These are phyloP conservation scores for Megalonaias nervosa DNA, from an alignment of 1,140 invertebrate species.

Conservation along the genomic window DNA sequence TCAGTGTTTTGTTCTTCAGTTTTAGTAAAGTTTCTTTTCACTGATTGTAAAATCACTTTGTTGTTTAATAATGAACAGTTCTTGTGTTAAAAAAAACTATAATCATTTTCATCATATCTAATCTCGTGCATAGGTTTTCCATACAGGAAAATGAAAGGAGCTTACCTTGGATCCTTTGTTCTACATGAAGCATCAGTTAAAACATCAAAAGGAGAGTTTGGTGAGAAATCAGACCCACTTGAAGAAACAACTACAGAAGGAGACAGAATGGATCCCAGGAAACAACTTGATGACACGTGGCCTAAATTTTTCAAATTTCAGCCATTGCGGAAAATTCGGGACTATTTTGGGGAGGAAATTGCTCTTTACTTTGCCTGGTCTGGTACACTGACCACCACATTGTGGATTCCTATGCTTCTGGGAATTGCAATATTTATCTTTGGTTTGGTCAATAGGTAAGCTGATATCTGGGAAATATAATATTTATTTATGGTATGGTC, in stretches of 20 bases:
- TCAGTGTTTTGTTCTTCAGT: not conserved
- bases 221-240: conserved; percentile 20
- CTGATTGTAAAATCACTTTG: no score
- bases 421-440: conserved; percentile 69
- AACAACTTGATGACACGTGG: conserved; percentile 61
- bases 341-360: conserved; percentile 73
- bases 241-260: not conserved
- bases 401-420: conserved; percentile 69
- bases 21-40: no score
- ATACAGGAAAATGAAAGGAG: conserved; percentile 65
- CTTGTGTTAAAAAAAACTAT: no score
- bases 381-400: conserved; percentile 59
- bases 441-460: conserved; percentile 64
- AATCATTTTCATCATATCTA: no score
- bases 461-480: not conserved
- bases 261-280: conserved; percentile 41
- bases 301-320: conserved; percentile 60
- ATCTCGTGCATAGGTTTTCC: conserved; percentile 54
- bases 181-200: conserved; percentile 65
- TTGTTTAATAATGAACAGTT: no score
- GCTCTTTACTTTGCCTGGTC: conserved; percentile 72
- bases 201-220: conserved; percentile 35
- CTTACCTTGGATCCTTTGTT: conserved; percentile 64
- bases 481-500: conserved; percentile 59
- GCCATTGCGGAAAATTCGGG: conserved; percentile 68